Evolutionary conservation across 2,113 vertebrate species (phyloP), one percentile per base, ranked within the genome.

Genomic region (Ageneiosus marmoratus): DNA sequence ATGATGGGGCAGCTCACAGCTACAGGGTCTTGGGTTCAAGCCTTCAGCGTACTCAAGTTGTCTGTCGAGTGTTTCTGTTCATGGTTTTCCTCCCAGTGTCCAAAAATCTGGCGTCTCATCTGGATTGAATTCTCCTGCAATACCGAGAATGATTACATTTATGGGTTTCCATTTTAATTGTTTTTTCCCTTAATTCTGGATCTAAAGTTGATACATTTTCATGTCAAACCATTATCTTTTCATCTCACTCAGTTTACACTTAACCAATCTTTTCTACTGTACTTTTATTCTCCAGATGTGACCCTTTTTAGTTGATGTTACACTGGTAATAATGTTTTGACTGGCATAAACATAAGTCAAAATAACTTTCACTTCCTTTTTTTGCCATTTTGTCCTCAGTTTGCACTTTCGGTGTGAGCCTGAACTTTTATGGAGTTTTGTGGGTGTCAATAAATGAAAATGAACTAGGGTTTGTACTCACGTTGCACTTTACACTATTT

Each of bases 371-470:
- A 58, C 22, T 56, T 62, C 58, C 1, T 70, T n/a, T 8, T 20
- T 41, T 50, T 73, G 11, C 24, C 2, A 27, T 72, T 48, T 72
- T 48, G 44, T 50, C 18, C 34, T 48, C 24, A 27, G 16, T 27
- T 48, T 72, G 22, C 13, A 27, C 69, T 50, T 48, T 73, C 15
- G 4, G 2, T 2, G 10, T 72, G 24, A n/a, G n/a, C n/a, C n/a
- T n/a, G n/a, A n/a, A n/a, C n/a, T n/a, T n/a, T n/a, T n/a, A n/a
- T n/a, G n/a, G n/a, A n/a, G n/a, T n/a, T n/a, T n/a, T n/a, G n/a
- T n/a, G n/a, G n/a, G n/a, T n/a, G n/a, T n/a, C n/a, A 46, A 50
- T 29, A 51, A 51, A 51, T 74, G 72, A 41, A 72, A 72, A 72
- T 27, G 6, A 72, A 27, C n/a, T 51, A 15, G 10, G 13, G 16